Base-by-base conservation (phyloP, 2,888 invertebrate species). In the Zootermopsis nevadensis region DNA sequence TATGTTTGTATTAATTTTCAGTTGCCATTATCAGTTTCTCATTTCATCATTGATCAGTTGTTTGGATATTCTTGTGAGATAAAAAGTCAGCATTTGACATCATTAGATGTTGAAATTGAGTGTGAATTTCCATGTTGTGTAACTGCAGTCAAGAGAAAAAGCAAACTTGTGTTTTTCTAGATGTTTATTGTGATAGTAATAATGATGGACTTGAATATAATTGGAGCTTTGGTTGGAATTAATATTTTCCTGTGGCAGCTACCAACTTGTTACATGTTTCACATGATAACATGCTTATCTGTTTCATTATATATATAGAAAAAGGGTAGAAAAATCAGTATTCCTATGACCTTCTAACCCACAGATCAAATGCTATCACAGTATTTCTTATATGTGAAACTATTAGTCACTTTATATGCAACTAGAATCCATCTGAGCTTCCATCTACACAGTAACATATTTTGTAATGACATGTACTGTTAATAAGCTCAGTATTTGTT, bases 351-450 rank as follows among this genome's bases (percentile, higher is more conserved):
- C 74, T 38, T 69, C 38, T 74, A 74, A 22, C 74, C 74, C 24
- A 27, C 24, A 74, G 38, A 2, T 74, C 74, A 74, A 35, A 38
- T 74, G 74, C 22, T 74, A 74, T 74, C 74, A 42, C 24, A 42
- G 24, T 22, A 24, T 33, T 38, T 27, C 35, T 74, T 74, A 74
- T 74, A 38, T 38, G 10, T 22, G n/a, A 31, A 74, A 8, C 19
- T 74, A n/a, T 42, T 38, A 22, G 69, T 33, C 8, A 22, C 19
- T 19, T 6, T 33, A 69, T 6, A 31, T 69, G 33, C 22, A 33
- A 22, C 33, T 22, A 69, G 31, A 38, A 22, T 8, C 3, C 74
- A 22, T 35, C 30, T n/a, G n/a, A 38, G 35, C 10, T 35, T 22
- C 8, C 38, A 38, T 35, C 35, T 42, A n/a, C n/a, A 38, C 33